A percentile compares a stretch with the other conserved stretches of the same genome.
Evolutionary conservation across 2,113 vertebrate genomes (phyloP).

Genomic region (Tachycineta bicolor): DNA sequence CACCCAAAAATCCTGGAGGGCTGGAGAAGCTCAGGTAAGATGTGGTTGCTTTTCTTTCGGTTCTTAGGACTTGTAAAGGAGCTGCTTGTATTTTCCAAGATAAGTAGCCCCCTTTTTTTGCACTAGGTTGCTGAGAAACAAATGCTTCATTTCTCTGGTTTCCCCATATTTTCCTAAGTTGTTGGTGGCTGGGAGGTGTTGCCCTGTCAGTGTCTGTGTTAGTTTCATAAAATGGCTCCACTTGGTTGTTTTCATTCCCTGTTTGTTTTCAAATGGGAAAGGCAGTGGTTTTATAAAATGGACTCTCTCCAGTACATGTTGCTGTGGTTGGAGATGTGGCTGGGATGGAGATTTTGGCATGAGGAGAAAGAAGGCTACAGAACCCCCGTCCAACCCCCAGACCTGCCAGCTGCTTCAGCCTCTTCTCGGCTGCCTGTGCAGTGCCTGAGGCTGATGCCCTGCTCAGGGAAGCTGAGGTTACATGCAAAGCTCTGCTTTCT

Average conservation of each 20-base stretch:
- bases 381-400: neutral
- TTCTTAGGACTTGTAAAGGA: neutral
- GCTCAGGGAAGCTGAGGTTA: neutral
- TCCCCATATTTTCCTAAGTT: neutral
- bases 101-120: neutral
- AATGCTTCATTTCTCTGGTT: neutral
- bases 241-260: neutral
- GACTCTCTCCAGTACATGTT: neutral
- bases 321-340: neutral
- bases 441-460: slow-evolving; percentile 11
- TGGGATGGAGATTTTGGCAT: neutral
- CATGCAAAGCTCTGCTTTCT: neutral
- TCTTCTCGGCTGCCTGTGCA: neutral
- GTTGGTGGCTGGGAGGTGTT: neutral
- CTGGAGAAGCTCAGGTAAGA: neutral
- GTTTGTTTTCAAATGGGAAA: neutral
- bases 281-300: neutral
- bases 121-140: neutral
- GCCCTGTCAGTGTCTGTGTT: neutral
- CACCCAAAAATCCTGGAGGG: neutral
- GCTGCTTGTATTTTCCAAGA: neutral
- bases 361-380: neutral
- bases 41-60: neutral
- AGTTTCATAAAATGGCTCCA: neutral
- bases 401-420: neutral